These are phyloP conservation scores for Chiloscyllium plagiosum DNA, from an alignment of 2,113 vertebrate species.

Conservation along the genomic window DNA sequence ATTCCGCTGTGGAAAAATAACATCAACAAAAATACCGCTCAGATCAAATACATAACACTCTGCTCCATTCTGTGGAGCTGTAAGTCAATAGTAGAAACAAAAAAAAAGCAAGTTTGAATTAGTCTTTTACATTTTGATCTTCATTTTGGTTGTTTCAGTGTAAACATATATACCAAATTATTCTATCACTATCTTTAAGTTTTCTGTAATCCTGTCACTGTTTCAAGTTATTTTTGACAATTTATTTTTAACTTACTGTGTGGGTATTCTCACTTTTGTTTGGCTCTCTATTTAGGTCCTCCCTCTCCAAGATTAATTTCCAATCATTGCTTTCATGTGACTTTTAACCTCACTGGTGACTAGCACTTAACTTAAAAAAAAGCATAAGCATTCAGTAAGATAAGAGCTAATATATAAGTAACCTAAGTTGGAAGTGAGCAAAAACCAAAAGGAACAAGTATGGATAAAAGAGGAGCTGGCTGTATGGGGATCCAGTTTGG, in stretches of 20 bases:
- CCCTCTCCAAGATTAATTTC: background rate
- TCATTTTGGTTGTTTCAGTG: too few relatives aligned
- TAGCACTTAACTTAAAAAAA: background rate
- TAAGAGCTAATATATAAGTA: background rate
- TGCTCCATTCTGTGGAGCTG: background rate
- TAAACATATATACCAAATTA: too few relatives aligned
- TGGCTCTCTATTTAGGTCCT: background rate
- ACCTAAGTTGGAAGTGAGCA: background rate
- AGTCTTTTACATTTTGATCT: background rate
- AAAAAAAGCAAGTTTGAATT: background rate
- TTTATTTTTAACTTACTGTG: background rate
- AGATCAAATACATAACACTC: background rate
- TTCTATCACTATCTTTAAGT: background rate
- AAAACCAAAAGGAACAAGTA: background rate
- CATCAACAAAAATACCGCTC: background rate
- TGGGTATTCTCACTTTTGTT: background rate
- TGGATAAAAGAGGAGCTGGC: background rate
- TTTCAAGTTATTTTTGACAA: background rate
- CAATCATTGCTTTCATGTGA: background rate
- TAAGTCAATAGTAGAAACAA: background rate
- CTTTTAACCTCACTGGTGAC: background rate
- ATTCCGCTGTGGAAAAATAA: background rate
- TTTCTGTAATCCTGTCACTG: too few relatives aligned
- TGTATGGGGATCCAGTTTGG: too few relatives aligned
- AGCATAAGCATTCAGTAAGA: background rate